Base-by-base conservation (phyloP, 2,888 invertebrate genomes). In the Gryllus longicercus region DNA sequence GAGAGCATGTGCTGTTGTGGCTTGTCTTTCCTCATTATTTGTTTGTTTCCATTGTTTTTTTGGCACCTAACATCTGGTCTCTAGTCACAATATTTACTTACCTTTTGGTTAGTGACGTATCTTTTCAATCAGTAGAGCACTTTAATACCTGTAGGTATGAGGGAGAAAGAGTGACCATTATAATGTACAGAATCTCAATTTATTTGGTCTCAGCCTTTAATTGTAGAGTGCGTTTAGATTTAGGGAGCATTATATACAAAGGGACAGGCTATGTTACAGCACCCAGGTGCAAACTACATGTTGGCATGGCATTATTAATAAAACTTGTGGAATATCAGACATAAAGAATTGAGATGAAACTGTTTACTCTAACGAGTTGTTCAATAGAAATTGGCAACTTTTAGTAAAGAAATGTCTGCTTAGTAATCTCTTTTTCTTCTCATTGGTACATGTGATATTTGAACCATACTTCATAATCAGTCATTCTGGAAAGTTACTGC, bases 201-300 rank as follows among this genome's bases (percentile, higher is more conserved):
- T 63, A 63, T 63, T 63, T 18, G 14, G 63, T 63, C n/a, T 63
- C 63, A 63, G 14, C 63, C 63, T 63, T 63, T 63, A 63, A 63
- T 38, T 63, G 63, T 63, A 63, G 63, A 63, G 63, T 63, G 63
- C 63, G 63, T 63, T 63, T 63, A 18, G n/a, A 18, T 63, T 63
- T 63, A 63, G 63, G 63, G 63, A 63, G 63, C 63, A 63, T 63
- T 38, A 63, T 63, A 63, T 63, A 63, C 63, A 63, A 63, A 63
- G n/a, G 63, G 63, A 63, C 63, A 18, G n/a, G 63, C 63, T 63
- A 63, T 63, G n/a, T 18, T 63, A 63, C 63, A 63, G 63, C 63
- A 63, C 63, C 63, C 63, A 63, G 63, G 16, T 63, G 63, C 63
- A 63, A 63, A 63, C 63, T 63, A 63, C 63, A 63, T 63, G 63